Percentiles rank a stretch among this genome's conserved stretches.
phyloP scores from a whole-genome alignment of 2,888 invertebrate genomes.

The Agonopterix alstromeriana region DNA sequence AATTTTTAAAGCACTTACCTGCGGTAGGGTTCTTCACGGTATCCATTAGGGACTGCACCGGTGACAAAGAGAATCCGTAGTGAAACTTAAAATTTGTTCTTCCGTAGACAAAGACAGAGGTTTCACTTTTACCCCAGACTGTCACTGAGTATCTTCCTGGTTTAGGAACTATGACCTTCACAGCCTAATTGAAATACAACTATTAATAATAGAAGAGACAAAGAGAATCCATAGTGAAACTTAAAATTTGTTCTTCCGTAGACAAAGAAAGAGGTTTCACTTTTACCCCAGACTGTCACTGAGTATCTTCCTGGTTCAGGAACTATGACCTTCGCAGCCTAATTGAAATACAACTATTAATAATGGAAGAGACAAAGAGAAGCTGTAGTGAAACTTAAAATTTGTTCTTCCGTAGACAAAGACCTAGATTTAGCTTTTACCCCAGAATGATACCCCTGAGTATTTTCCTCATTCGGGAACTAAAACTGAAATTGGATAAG shows the following conservation, averaged over 20 bases:
- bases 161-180: background rate
- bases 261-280: background rate
- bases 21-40: background rate
- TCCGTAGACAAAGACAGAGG: background rate
- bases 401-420: background rate
- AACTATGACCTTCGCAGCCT: background rate
- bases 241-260: background rate
- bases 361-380: background rate
- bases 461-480: background rate
- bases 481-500: no score
- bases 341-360: background rate
- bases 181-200: background rate
- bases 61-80: background rate
- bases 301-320: background rate
- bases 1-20: background rate
- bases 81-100: background rate
- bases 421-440: background rate
- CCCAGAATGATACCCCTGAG: background rate
- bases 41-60: background rate
- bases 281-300: background rate
- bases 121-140: background rate
- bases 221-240: background rate
- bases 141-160: background rate
- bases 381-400: background rate
- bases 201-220: background rate